A percentile compares a stretch with the other conserved stretches of the same genome.
Conservation (phyloP, 2,113 vertebrate genomes). For the Psittacara wagleri region DNA sequence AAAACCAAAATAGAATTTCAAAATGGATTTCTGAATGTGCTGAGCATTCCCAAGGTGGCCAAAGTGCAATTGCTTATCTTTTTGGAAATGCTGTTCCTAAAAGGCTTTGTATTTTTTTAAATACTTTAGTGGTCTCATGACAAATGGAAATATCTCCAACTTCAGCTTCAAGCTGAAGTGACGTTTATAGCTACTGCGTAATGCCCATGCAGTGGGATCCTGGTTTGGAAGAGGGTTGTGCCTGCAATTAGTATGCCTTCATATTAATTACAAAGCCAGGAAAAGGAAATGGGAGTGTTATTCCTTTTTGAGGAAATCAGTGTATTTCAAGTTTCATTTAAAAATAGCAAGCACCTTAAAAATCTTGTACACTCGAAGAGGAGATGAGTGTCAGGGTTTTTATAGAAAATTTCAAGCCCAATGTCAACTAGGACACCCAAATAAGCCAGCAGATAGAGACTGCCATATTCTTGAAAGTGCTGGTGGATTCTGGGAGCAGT, state of each 20-base stretch:
- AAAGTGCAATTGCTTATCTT: background rate
- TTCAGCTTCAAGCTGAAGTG: background rate
- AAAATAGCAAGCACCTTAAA: background rate
- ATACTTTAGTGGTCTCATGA: background rate
- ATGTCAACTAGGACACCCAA: background rate
- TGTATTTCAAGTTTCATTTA: slow-evolving; percentile 4
- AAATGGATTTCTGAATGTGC: background rate
- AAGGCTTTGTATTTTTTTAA: background rate
- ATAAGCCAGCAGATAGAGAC: background rate
- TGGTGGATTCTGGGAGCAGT: background rate
- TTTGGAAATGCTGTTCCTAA: background rate
- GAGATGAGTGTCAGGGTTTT: background rate
- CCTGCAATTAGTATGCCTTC: background rate
- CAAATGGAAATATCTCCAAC: background rate
- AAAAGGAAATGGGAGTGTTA: background rate
- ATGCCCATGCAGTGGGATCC: background rate
- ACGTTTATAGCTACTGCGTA: background rate
- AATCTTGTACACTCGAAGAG: background rate
- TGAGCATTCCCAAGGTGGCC: background rate
- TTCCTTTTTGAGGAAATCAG: background rate
- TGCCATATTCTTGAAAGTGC: background rate
- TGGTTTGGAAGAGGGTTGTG: background rate
- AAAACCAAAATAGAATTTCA: background rate
- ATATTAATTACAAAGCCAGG: background rate
- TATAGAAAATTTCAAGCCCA: background rate